Evolutionary conservation across 2,888 invertebrate genomes (phyloP).

Genomic region (Synanthedon andrenaeformis): DNA sequence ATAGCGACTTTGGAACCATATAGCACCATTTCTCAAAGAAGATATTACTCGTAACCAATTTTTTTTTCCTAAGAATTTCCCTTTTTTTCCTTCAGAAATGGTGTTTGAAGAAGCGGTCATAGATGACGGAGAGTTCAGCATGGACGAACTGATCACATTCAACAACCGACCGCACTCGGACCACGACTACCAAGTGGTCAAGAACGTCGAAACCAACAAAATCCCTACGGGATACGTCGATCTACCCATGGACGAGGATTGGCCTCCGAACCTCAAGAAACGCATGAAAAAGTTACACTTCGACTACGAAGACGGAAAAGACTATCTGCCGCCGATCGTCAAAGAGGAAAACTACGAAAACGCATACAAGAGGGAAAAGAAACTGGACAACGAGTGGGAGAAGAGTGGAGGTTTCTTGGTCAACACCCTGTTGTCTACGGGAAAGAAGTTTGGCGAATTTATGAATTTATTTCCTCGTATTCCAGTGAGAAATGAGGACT

Average conservation of each 20-base stretch:
- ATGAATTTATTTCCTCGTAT: conserved; percentile 45
- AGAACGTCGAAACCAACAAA: conserved; percentile 31
- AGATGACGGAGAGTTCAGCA: conserved; percentile 71
- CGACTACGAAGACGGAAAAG: conserved; percentile 50
- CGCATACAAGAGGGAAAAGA: conserved; percentile 31
- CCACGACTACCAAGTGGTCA: conserved; percentile 62
- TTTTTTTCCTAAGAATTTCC: too few species aligned
- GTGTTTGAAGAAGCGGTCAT: conserved; percentile 58
- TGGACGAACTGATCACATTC: conserved; percentile 73
- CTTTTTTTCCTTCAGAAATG: conserved; percentile 32
- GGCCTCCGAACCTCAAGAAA: conserved; percentile 67
- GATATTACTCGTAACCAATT: too few species aligned
- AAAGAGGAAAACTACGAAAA: conserved; percentile 54
- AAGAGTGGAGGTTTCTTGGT: conserved; percentile 28
- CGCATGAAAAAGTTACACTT: conserved; percentile 59
- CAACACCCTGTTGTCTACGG: conserved; percentile 43
- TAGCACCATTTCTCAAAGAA: too few species aligned
- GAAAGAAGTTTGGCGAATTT: conserved; percentile 50
- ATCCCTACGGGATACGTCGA: conserved; percentile 61
- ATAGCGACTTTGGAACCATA: too few species aligned
- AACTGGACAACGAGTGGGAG: conserved; percentile 29
- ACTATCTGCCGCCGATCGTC: conserved; percentile 50
- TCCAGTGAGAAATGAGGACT: conserved; percentile 52
- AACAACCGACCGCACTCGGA: conserved; percentile 57
- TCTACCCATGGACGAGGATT: conserved; percentile 71